Conservation (phyloP, 30 jellyfish, hydroid and myxozoan species). For the Aurelia aurita region DNA sequence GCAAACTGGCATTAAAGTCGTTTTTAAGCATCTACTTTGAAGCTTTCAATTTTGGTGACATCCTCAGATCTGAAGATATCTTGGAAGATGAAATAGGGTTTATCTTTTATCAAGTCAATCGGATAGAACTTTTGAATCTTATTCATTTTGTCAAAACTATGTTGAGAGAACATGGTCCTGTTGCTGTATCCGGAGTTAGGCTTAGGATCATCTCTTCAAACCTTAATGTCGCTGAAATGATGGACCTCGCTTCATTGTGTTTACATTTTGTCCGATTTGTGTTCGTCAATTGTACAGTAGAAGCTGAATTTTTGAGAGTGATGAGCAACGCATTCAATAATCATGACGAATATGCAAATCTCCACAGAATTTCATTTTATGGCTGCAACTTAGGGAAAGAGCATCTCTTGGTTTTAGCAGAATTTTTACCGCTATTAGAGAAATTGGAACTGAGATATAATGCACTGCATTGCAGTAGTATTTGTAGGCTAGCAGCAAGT, state of each 20-base stretch:
- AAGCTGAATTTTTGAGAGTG: not conserved
- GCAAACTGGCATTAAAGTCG: conserved; percentile 14
- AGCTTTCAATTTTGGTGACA: conserved; percentile 9
- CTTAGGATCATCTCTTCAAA: conserved; percentile 14
- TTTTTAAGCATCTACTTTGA: conserved; percentile 22
- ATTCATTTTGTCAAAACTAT: conserved; percentile 9
- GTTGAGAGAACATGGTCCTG: conserved; percentile 10
- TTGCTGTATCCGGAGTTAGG: not conserved
- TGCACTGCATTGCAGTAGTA: not conserved
- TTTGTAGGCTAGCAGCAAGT: not conserved
- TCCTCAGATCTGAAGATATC: not conserved
- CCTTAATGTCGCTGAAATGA: not conserved
- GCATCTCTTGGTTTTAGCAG: not conserved
- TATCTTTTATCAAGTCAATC: not conserved
- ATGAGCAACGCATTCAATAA: not conserved
- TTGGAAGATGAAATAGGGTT: not conserved
- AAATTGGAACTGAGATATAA: not conserved
- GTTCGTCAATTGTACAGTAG: not conserved
- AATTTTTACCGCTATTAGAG: not conserved
- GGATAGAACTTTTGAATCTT: conserved; percentile 5
- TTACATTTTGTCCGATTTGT: not conserved
- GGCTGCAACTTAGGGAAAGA: not conserved
- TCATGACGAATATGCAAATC: not conserved
- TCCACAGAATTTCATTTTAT: not conserved
- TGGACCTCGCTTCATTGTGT: conserved; percentile 8